phyloP scores from a whole-genome alignment of 2,797 vertebrate species.

The Menidia menidia region DNA sequence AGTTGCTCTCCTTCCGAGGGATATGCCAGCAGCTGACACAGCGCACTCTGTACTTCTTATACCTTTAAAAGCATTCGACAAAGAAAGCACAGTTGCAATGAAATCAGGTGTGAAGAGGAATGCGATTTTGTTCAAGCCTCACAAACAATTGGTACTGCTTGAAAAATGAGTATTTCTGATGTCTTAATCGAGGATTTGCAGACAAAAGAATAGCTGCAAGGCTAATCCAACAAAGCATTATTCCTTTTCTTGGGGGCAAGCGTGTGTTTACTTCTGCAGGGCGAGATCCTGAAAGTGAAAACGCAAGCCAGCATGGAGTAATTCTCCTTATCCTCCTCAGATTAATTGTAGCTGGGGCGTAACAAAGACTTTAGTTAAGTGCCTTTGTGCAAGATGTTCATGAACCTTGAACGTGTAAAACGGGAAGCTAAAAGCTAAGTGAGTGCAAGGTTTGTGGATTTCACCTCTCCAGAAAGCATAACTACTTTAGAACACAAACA shows the following conservation, averaged over 20 bases:
- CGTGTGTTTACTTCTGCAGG: not conserved
- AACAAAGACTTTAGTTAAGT: not conserved
- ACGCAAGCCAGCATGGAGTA: no score
- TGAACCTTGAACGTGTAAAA: not conserved
- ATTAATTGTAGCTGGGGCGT: not conserved
- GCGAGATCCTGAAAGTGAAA: not conserved
- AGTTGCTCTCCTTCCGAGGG: slow-evolving; percentile 87
- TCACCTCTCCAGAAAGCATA: no score
- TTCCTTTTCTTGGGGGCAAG: not conserved
- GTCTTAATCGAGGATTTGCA: not conserved
- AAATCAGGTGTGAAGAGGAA: not conserved
- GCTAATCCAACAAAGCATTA: not conserved
- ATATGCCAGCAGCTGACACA: slow-evolving; percentile 91
- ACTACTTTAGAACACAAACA: no score
- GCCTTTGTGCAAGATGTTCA: not conserved
- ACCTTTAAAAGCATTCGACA: slow-evolving; percentile 76
- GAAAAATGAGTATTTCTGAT: not conserved
- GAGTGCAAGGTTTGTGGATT: no score
- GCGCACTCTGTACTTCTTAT: slow-evolving; percentile 91
- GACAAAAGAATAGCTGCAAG: not conserved
- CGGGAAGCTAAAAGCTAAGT: not conserved
- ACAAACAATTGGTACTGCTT: not conserved
- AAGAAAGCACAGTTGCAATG: slow-evolving; percentile 2
- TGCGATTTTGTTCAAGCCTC: not conserved
- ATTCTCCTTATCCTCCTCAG: no score